Evolutionary conservation across 1,140 invertebrate species (phyloP).

Genomic region (Cryptotermes secundus): DNA sequence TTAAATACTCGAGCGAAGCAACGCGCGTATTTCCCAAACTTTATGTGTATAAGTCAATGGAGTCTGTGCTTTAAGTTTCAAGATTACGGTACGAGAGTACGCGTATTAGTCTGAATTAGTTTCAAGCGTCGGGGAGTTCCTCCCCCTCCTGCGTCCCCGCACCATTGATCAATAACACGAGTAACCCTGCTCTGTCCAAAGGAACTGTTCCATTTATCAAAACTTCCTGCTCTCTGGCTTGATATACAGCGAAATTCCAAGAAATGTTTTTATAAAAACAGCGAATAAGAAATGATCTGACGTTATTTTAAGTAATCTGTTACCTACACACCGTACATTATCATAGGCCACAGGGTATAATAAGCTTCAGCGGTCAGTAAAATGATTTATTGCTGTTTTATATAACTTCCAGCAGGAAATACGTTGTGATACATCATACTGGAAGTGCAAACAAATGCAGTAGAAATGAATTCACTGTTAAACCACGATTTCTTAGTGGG

Average conservation of each 20-base stretch:
- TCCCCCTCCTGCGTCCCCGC: not conserved
- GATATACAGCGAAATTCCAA: not conserved
- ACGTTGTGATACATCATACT: too few relatives aligned
- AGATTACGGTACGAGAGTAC: not conserved
- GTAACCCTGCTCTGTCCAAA: not conserved
- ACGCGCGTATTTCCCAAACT: too few relatives aligned
- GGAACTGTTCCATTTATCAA: not conserved
- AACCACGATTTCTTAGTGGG: too few relatives aligned
- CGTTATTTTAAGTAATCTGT: not conserved
- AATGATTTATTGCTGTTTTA: not conserved
- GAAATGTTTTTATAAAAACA: not conserved
- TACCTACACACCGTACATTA: too few relatives aligned
- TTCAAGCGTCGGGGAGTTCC: not conserved
- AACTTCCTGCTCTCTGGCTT: not conserved
- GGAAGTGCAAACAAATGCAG: too few relatives aligned
- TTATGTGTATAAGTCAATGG: too few relatives aligned
- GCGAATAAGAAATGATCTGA: not conserved
- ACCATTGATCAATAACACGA: not conserved
- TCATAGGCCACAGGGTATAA: not conserved
- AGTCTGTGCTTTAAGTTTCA: not conserved
- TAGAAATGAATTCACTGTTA: too few relatives aligned
- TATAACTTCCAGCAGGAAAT: not conserved
- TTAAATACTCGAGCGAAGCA: too few relatives aligned
- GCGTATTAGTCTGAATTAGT: not conserved
- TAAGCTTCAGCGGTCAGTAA: not conserved